Evolutionary conservation across 2,113 vertebrate species (phyloP).

Genomic region (Ammodytes dubius): DNA sequence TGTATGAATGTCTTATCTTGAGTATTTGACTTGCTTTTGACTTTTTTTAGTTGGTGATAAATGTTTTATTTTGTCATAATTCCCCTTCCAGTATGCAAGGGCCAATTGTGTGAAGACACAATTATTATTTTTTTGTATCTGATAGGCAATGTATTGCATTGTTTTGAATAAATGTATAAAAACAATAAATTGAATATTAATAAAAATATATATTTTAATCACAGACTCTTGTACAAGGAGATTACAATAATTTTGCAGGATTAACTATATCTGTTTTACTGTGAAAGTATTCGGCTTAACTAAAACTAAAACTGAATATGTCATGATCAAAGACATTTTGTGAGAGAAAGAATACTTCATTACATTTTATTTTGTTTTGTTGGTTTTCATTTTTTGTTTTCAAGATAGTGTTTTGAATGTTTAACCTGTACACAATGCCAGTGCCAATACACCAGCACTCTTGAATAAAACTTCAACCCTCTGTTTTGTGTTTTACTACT

Average conservation of each 20-base stretch:
- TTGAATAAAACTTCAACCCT: slow-evolving; percentile 65
- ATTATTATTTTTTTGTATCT: not conserved
- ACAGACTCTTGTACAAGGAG: not conserved
- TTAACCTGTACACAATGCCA: slow-evolving; percentile 37
- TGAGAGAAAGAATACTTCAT: not conserved
- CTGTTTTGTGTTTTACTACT: slow-evolving; percentile 52
- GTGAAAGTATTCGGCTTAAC: not conserved
- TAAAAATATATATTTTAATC: not conserved
- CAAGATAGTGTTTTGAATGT: slow-evolving; percentile 9
- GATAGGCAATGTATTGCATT: not conserved
- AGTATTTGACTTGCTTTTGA: slow-evolving; percentile 10
- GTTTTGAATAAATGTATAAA: not conserved
- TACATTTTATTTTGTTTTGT: slow-evolving; percentile 10
- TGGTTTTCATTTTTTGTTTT: not conserved
- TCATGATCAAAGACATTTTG: slow-evolving; percentile 3
- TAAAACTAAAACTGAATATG: not conserved
- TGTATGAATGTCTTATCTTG: not conserved
- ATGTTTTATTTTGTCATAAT: not conserved
- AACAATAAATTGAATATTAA: too few relatives aligned
- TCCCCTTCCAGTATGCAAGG: not conserved
- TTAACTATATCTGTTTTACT: not conserved
- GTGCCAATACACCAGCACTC: slow-evolving; percentile 1
- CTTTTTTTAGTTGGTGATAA: slow-evolving; percentile 4
- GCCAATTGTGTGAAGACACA: not conserved
- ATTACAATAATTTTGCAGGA: not conserved